phyloP scores from a whole-genome alignment of 2,797 vertebrate genomes.

The Strix occidentalis region DNA sequence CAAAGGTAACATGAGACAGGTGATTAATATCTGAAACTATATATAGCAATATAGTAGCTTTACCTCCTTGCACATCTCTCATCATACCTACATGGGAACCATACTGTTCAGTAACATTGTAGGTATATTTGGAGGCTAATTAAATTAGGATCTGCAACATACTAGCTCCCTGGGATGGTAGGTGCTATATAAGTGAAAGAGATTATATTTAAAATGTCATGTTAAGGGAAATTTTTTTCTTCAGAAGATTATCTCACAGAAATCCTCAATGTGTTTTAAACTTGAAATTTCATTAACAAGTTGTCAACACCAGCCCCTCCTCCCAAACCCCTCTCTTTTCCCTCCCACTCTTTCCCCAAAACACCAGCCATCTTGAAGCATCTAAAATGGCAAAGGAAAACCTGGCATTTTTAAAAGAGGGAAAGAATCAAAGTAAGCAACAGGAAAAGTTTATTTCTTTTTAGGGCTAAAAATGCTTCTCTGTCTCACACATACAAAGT shows the following conservation, averaged over 20 bases:
- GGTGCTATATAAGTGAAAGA: slow-evolving; percentile 32
- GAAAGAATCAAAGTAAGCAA: background rate
- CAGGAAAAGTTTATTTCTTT: background rate
- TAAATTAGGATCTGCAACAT: slow-evolving; percentile 50
- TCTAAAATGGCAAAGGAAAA: slow-evolving; percentile 19
- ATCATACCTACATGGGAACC: background rate
- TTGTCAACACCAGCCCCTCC: slow-evolving; percentile 43
- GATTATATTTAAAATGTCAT: slow-evolving; percentile 28
- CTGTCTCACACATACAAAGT: background rate
- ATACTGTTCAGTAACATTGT: background rate
- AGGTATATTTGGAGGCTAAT: slow-evolving; percentile 22
- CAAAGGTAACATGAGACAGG: background rate
- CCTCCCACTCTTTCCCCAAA: slow-evolving; percentile 32
- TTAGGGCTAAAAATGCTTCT: background rate
- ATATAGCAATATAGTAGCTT: background rate
- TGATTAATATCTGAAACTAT: background rate
- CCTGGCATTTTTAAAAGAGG: slow-evolving; percentile 3
- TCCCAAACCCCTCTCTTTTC: background rate
- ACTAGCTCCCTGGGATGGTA: slow-evolving; percentile 7
- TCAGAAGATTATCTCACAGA: slow-evolving; percentile 16
- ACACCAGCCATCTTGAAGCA: background rate
- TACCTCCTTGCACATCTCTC: background rate
- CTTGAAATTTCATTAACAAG: slow-evolving; percentile 54
- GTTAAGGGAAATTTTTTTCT: background rate
- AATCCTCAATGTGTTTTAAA: slow-evolving; percentile 13